phyloP scores from a whole-genome alignment of 2,888 invertebrate species.

The Carcina quercana region DNA sequence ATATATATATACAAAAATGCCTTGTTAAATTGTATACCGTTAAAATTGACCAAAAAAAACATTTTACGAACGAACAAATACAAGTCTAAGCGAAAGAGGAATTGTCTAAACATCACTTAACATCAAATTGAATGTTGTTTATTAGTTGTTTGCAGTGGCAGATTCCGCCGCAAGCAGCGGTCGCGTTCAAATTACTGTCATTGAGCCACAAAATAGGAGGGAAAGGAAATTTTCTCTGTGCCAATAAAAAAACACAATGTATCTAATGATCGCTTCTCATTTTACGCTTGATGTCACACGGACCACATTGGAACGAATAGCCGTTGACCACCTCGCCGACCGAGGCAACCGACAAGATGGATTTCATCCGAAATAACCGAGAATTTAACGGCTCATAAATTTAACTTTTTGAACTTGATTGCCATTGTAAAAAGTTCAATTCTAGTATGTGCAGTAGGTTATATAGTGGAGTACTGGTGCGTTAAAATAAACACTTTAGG shows the following conservation, averaged over 20 bases:
- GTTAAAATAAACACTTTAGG: too few species aligned
- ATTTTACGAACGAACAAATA: too few species aligned
- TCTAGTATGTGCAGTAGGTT: too few species aligned
- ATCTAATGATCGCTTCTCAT: slow-evolving; percentile 32
- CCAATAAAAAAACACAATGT: slow-evolving; percentile 10
- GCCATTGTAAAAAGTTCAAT: too few species aligned
- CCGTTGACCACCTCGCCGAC: not conserved
- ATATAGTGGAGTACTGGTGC: too few species aligned
- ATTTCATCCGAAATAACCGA: not conserved
- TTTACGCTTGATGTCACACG: slow-evolving; percentile 41
- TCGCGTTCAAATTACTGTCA: not conserved
- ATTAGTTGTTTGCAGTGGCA: not conserved
- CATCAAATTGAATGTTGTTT: too few species aligned
- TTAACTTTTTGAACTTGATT: not conserved
- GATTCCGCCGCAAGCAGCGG: not conserved
- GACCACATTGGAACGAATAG: slow-evolving; percentile 21
- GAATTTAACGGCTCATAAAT: slow-evolving; percentile 1
- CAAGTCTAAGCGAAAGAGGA: too few species aligned
- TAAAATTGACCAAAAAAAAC: too few species aligned
- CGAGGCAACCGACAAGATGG: slow-evolving; percentile 1
- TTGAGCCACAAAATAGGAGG: slow-evolving; percentile 9
- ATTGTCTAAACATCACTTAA: too few species aligned
- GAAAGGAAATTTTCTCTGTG: slow-evolving; percentile 14
- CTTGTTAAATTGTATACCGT: too few species aligned
- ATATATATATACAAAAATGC: too few species aligned